Evolutionary conservation across 2,797 vertebrate genomes (phyloP).

Genomic region (Eremophila alpestris): DNA sequence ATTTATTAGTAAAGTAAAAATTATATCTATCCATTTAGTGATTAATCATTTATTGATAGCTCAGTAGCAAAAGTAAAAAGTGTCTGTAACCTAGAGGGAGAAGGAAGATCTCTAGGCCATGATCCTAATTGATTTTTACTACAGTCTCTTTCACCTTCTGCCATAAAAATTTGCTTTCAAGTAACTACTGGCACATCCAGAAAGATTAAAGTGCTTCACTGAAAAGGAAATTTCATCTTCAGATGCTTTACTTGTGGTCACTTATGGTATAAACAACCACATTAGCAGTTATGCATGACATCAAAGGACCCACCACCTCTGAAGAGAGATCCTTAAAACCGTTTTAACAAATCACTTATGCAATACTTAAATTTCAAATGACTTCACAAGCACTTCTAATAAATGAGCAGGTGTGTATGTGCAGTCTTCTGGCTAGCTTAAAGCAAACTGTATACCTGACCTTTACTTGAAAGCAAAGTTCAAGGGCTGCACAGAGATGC

Average conservation of each 20-base stretch:
- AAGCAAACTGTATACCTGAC: not conserved
- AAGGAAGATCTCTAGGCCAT: not conserved
- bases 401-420: not conserved
- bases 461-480: not conserved
- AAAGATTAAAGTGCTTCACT: not conserved
- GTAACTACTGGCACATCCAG: not conserved
- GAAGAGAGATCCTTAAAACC: not conserved
- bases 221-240: conserved; percentile 8
- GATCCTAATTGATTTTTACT: not conserved
- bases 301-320: not conserved
- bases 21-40: not conserved
- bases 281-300: not conserved
- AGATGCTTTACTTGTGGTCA: not conserved
- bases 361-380: not conserved
- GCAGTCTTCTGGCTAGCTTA: not conserved
- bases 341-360: not conserved
- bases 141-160: not conserved
- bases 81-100: not conserved
- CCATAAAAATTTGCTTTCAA: not conserved
- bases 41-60: not conserved
- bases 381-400: not conserved
- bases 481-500: not conserved
- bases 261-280: not conserved
- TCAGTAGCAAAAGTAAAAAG: not conserved
- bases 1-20: not conserved